These are phyloP conservation scores for Perdita meconis DNA, from an alignment of 2,888 invertebrate genomes.

Conservation along the genomic window DNA sequence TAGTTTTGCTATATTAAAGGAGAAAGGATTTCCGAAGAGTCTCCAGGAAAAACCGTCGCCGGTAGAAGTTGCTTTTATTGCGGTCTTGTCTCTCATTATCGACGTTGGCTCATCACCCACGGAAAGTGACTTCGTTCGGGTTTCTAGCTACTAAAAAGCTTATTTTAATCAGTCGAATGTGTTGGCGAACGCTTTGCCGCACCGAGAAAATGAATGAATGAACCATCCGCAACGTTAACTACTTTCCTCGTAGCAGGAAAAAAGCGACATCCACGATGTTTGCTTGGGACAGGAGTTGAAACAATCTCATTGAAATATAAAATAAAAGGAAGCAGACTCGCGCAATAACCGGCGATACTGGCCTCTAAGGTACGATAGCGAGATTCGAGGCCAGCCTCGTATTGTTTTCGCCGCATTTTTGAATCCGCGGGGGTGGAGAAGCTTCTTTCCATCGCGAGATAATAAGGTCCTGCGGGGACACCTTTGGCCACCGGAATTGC, in stretches of 20 bases:
- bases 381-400: conserved; percentile 12
- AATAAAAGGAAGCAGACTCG: not conserved
- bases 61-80: conserved; percentile 3
- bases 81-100: conserved; percentile 18
- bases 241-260: not conserved
- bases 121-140: conserved; percentile 1
- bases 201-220: conserved; percentile 14
- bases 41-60: conserved; percentile 8
- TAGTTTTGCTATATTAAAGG: not conserved
- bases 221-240: not conserved
- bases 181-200: not conserved
- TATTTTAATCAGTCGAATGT: not conserved
- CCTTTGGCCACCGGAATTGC: not conserved
- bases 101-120: not conserved
- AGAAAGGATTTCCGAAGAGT: not conserved
- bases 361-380: conserved; percentile 12
- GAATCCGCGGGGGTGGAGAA: not conserved
- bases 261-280: not conserved
- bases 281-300: conserved; percentile 1
- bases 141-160: not conserved
- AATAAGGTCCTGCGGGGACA: conserved; percentile 23
- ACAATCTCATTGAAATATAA: conserved; percentile 6
- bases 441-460: conserved; percentile 14
- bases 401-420: conserved; percentile 33
- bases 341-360: conserved; percentile 8